These are phyloP conservation scores for Pachydiplax longipennis DNA, from an alignment of 2,888 invertebrate species.

Conservation along the genomic window DNA sequence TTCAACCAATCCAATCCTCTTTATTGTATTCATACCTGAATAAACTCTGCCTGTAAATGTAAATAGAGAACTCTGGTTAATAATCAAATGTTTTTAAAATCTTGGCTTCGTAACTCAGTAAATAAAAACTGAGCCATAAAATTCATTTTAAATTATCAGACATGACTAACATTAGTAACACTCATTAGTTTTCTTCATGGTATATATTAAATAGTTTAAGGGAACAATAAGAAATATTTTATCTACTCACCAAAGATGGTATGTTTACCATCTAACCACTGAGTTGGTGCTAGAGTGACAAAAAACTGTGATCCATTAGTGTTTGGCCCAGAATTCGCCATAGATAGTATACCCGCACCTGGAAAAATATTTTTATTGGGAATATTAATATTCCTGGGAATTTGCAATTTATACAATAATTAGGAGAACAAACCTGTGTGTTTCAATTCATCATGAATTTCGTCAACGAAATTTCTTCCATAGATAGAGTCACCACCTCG, in stretches of 20 bases:
- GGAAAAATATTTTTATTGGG: constrained; percentile 46
- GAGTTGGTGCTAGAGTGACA: constrained; percentile 93
- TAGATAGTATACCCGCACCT: constrained; percentile 86
- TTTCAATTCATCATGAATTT: constrained; percentile 91
- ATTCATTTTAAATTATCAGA: not conserved
- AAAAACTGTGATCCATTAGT: constrained; percentile 99
- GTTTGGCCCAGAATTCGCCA: constrained; percentile 98
- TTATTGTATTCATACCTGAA: constrained; percentile 88
- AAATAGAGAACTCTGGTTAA: constrained; percentile 49
- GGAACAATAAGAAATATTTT: no score
- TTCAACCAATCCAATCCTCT: constrained; percentile 91
- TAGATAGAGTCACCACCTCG: constrained; percentile 97
- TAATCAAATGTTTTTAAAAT: no score
- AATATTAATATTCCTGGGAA: not conserved
- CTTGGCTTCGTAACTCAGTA: no score
- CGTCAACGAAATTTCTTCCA: constrained; percentile 93
- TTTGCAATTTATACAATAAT: not conserved
- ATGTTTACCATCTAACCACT: constrained; percentile 98
- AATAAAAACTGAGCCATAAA: no score
- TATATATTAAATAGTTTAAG: no score
- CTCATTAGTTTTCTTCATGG: no score
- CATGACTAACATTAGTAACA: no score
- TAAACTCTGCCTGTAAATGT: constrained; percentile 71
- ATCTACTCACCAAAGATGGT: constrained; percentile 81
- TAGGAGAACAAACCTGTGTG: constrained; percentile 75